These are phyloP conservation scores for Chrysochloris asiatica DNA, from an alignment of 2,113 vertebrate species.

Conservation along the genomic window DNA sequence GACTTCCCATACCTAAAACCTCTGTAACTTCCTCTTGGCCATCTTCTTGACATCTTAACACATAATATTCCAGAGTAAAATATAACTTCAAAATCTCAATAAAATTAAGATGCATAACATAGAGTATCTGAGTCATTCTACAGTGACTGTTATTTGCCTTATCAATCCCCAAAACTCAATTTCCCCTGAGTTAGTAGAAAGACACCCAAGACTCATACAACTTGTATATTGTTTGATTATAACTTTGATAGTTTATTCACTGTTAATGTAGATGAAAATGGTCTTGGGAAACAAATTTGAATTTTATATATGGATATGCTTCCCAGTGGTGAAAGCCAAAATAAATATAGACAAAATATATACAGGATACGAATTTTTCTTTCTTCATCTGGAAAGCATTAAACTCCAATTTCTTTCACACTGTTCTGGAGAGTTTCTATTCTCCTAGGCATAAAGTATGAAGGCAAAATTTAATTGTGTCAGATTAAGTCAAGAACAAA, in stretches of 20 bases:
- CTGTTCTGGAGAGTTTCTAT: constrained; percentile 36
- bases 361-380: not conserved
- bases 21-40: not conserved
- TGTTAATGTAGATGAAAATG: not conserved
- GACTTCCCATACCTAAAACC: constrained; percentile 8
- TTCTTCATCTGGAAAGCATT: not conserved
- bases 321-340: constrained; percentile 33
- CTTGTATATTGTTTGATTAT: not conserved
- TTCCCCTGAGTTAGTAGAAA: not conserved
- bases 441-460: not conserved
- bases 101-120: not conserved
- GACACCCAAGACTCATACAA: not conserved
- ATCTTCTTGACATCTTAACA: not conserved
- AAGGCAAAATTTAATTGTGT: constrained; percentile 20
- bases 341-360: constrained; percentile 5
- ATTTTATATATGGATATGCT: not conserved
- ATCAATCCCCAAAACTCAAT: not conserved
- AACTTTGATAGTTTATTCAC: not conserved
- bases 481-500: constrained; percentile 16
- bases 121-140: not conserved
- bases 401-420: not conserved
- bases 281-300: not conserved
- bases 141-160: not conserved
- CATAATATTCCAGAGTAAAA: constrained; percentile 10
- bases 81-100: not conserved